Evolutionary conservation across 1,140 invertebrate genomes (phyloP).

Genomic region (Phenacoccus solenopsis): DNA sequence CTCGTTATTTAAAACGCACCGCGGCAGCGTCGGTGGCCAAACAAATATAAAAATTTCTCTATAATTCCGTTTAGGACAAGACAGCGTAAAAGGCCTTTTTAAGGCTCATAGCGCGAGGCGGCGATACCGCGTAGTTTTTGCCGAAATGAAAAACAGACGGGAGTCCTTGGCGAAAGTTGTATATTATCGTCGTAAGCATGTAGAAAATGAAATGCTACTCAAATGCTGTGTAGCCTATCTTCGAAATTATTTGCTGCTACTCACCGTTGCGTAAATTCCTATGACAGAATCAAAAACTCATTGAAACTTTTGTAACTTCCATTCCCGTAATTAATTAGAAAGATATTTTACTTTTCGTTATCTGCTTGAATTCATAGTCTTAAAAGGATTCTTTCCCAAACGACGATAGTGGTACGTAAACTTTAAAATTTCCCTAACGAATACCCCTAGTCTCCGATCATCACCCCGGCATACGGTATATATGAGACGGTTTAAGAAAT

Average conservation of each 20-base stretch:
- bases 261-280: conserved; percentile 17
- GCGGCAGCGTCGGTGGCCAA: no score
- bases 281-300: conserved; percentile 16
- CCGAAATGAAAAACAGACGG: not conserved
- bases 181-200: conserved; percentile 15
- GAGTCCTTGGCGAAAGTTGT: conserved; percentile 6
- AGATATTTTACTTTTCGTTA: conserved; percentile 18
- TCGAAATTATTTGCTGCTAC: conserved; percentile 13
- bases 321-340: conserved; percentile 17
- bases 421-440: not conserved
- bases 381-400: not conserved
- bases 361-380: conserved; percentile 7
- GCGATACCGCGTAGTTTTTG: not conserved
- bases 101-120: not conserved
- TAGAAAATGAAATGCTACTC: conserved; percentile 5
- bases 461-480: no score
- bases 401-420: not conserved
- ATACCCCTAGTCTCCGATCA: not conserved
- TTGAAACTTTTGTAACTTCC: conserved; percentile 16
- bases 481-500: not conserved
- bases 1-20: no score
- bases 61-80: not conserved
- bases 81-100: not conserved
- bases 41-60: not conserved
- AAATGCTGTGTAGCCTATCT: conserved; percentile 12